phyloP scores from a whole-genome alignment of 2,888 invertebrate species.

The Andricus curvator region DNA sequence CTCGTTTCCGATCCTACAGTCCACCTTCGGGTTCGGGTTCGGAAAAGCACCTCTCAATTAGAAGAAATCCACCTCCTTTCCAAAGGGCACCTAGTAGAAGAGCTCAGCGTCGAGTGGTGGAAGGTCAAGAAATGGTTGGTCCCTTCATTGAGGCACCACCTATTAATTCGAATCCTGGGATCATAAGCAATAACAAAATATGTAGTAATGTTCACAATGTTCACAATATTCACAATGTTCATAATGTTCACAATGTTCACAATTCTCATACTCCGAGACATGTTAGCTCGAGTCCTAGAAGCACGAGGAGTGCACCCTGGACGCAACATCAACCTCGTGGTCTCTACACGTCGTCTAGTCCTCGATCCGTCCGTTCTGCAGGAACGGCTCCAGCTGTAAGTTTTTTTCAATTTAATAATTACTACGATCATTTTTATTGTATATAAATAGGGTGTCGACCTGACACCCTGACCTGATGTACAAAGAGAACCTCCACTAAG shows the following conservation, averaged over 20 bases:
- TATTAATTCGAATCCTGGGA: constrained; percentile 59
- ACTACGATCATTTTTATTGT: no score
- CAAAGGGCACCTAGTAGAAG: constrained; percentile 89
- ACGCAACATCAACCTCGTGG: constrained; percentile 87
- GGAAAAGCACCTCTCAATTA: constrained; percentile 76
- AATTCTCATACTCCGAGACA: constrained; percentile 60
- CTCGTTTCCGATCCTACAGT: constrained; percentile 76
- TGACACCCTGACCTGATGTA: no score
- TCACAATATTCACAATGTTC: constrained; percentile 50
- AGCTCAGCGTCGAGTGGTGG: constrained; percentile 85
- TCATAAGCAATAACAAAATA: constrained; percentile 59
- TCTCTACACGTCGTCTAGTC: constrained; percentile 89
- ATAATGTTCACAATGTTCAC: constrained; percentile 50
- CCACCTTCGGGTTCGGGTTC: constrained; percentile 68
- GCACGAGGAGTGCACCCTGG: constrained; percentile 91
- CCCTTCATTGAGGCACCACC: constrained; percentile 71
- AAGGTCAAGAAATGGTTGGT: constrained; percentile 80
- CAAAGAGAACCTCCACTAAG: no score
- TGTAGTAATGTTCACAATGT: constrained; percentile 58
- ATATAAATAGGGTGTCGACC: no score
- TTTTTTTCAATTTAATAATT: constrained; percentile 38
- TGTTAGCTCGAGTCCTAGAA: constrained; percentile 82
- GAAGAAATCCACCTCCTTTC: constrained; percentile 84
- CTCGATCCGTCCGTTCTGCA: constrained; percentile 89
- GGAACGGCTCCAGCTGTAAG: constrained; percentile 76